Evolutionary conservation across 2,888 invertebrate species (phyloP).

Genomic region (Trisateles emortualis): DNA sequence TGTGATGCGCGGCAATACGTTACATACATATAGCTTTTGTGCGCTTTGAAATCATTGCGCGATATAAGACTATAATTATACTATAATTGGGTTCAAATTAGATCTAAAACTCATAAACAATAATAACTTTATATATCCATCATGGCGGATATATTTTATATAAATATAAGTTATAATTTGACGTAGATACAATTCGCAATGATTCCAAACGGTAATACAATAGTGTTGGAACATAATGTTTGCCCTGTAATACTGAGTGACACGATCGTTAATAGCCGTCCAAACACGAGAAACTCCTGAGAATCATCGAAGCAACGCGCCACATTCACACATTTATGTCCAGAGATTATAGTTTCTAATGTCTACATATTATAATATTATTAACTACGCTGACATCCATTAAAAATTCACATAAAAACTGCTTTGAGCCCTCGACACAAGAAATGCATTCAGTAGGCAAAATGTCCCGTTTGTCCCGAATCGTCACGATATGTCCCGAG

Average conservation of each 20-base stretch:
- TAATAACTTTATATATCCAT: too few species aligned
- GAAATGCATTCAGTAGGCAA: slow-evolving; percentile 70
- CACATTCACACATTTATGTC: slow-evolving; percentile 41
- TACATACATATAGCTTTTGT: slow-evolving; percentile 25
- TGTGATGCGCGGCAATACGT: not conserved
- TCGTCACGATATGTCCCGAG: slow-evolving; percentile 30
- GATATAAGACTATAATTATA: slow-evolving; percentile 23
- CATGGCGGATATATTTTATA: not conserved
- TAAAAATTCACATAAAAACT: slow-evolving; percentile 82
- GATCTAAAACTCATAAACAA: slow-evolving; percentile 30
- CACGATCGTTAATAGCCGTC: slow-evolving; percentile 76
- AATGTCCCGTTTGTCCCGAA: slow-evolving; percentile 49
- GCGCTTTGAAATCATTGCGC: slow-evolving; percentile 28
- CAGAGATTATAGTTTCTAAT: slow-evolving; percentile 68
- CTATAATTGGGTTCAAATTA: slow-evolving; percentile 4
- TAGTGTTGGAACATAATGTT: slow-evolving; percentile 46
- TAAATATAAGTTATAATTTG: slow-evolving; percentile 13
- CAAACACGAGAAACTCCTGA: slow-evolving; percentile 55
- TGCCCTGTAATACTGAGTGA: slow-evolving; percentile 85
- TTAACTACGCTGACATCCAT: slow-evolving; percentile 66
- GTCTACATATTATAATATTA: slow-evolving; percentile 49
- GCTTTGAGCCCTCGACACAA: slow-evolving; percentile 80
- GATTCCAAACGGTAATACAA: slow-evolving; percentile 40
- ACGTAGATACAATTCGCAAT: slow-evolving; percentile 16
- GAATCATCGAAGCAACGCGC: slow-evolving; percentile 57